Base-by-base conservation (phyloP, 2,888 invertebrate species). In the Latrodectus elegans region DNA sequence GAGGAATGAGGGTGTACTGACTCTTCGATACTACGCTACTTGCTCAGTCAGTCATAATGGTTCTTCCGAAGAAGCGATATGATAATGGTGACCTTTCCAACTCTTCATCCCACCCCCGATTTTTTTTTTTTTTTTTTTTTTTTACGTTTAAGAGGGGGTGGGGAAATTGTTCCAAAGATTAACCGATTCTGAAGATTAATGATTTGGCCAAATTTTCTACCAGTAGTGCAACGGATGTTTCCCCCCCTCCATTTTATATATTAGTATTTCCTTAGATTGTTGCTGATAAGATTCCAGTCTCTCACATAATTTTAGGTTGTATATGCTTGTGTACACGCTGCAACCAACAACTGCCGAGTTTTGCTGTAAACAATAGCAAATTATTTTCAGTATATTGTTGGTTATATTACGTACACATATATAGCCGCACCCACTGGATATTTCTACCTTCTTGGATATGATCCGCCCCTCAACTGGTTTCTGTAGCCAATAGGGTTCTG, bases 61-160 rank as follows among this genome's bases (percentile, higher is more conserved):
- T 75, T 83, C 83, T 76, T 68, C 83, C 83, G 76, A 84, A 84
- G 77, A 84, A 84, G 77, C 84, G 84, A 77, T 70, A 84, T 84
- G 76, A 84, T 77, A 84, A 73, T 78, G 67, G 64, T 78, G 53
- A 78, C 73, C 84, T 78, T 67, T 78, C 53, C 84, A 84, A 53
- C 84, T 72, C 73, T 73, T 70, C 71, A 68, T 51, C 72, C 65
- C 55, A 12, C 38, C 53, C 71, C 64, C 51, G 60, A 22, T n/a
- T n/a, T n/a, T n/a, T 22, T 22, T 22, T 22, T 22, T 22, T 22
- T 22, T 71, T 38, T 71, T 49, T 11, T 15, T 60, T 71, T 55
- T 53, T 38, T 64, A 60, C 52, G 52, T 67, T 68, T 67, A 15
- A 68, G 77, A 53, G 77, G 68, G 17, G 67, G 14, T 67, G 51